Base-by-base conservation (phyloP, 2,888 invertebrate species). In the Stenichneumon culpator region DNA sequence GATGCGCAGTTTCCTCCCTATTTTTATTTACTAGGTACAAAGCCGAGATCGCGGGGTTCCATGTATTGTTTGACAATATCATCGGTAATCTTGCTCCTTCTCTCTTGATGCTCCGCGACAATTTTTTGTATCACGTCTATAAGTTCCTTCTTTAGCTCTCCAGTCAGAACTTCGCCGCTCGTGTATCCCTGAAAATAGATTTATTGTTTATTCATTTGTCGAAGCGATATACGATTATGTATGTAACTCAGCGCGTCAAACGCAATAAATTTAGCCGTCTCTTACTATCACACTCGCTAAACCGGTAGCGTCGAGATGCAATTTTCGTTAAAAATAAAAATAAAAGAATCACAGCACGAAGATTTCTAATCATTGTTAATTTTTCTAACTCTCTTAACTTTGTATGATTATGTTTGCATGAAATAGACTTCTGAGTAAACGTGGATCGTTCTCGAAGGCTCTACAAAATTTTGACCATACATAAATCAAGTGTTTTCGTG, bases 111-210 rank as follows among this genome's bases (percentile, higher is more conserved):
- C 67, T 96, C 95, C 39, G 95, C 95, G 0, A 99, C 95, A 85
- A 99, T 95, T 2, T 97, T 97, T 50, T 97, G 97, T 28, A 98
- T 92, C 50, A 96, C 94, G 60, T 97, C 97, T 88, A 99, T 98
- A 5, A 99, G 96, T 88, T 98, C 95, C 92, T 98, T 98, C 94
- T 99, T 99, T 82, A 99, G 95, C 93, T 99, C 98, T 0, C 99
- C 99, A 0, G 99, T 99, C 52, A 99, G 94, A 94, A 99, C 94
- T 91, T 96, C 96, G 2, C 99, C 99, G 87, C 96, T 97, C 69
- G 97, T 96, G 92, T 99, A 99, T 84, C 96, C 96, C 95, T 97
- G 86, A 5, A 88, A 89, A 79, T 9, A 65, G 81, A 69, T 85
- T 78, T 67, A 75, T 75, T 32, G 54, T 25, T n/a, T 32, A 36